Evolutionary conservation across 1,140 invertebrate species (phyloP).

Genomic region (Ips nitidus): DNA sequence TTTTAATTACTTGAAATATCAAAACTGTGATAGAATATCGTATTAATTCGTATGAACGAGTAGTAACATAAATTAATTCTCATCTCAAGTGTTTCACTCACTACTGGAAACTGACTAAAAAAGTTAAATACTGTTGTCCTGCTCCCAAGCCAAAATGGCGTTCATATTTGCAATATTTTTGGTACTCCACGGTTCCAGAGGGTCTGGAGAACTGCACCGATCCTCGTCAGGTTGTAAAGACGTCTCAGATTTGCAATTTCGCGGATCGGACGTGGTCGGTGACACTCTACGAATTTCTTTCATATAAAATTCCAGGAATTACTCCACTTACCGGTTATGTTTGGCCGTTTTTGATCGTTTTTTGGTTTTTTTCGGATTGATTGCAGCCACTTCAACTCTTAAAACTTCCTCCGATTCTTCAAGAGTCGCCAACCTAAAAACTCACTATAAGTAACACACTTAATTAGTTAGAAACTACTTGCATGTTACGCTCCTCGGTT

Average conservation of each 20-base stretch:
- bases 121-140: conserved; percentile 41
- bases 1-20: no score
- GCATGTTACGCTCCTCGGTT: conserved; percentile 22
- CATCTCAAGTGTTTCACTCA: no score
- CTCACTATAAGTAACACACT: background rate
- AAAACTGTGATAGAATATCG: no score
- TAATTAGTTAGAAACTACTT: conserved; percentile 9
- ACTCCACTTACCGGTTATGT: conserved; percentile 49
- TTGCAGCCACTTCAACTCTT: background rate
- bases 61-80: no score
- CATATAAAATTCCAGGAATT: conserved; percentile 1
- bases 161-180: conserved; percentile 71
- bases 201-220: conserved; percentile 57
- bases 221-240: conserved; percentile 39
- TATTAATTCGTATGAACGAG: no score
- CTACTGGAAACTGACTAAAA: no score
- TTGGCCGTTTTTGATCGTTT: conserved; percentile 54
- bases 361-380: conserved; percentile 39
- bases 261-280: conserved; percentile 47
- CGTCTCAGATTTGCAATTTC: conserved; percentile 44
- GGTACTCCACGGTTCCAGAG: conserved; percentile 73
- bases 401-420: no score
- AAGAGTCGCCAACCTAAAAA: no score
- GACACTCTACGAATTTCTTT: conserved; percentile 51
- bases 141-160: conserved; percentile 66